These are phyloP conservation scores for Caenorhabditis sulstoni DNA, from an alignment of 2,888 invertebrate genomes.

Conservation along the genomic window DNA sequence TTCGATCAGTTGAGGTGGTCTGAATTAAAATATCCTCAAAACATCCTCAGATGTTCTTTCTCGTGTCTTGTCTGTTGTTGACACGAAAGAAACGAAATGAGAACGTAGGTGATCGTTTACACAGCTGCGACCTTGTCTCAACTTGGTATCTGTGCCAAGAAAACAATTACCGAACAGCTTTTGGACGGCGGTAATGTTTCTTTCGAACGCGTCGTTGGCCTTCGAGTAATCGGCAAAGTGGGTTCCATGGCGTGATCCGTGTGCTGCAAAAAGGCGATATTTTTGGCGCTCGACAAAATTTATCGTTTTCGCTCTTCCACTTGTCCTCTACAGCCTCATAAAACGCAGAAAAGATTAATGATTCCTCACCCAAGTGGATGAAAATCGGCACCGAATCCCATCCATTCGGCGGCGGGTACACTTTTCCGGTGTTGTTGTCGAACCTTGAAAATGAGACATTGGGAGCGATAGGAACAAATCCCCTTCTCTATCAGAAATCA, in stretches of 20 bases:
- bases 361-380: conserved; percentile 65
- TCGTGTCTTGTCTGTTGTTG: not conserved
- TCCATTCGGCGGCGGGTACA: conserved; percentile 66
- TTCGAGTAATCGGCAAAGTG: conserved; percentile 69
- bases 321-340: no score
- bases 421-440: conserved; percentile 68
- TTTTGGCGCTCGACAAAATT: conserved; percentile 3
- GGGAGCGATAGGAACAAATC: not conserved
- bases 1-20: no score
- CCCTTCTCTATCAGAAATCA: conserved; percentile 28
- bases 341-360: conserved; percentile 20
- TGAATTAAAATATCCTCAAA: no score
- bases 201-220: conserved; percentile 68
- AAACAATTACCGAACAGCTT: conserved; percentile 64
- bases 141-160: conserved; percentile 6
- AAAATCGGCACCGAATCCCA: conserved; percentile 69
- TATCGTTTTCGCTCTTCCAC: conserved; percentile 6
- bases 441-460: conserved; percentile 55
- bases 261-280: conserved; percentile 56
- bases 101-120: not conserved
- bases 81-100: not conserved
- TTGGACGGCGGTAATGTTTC: conserved; percentile 68
- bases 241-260: conserved; percentile 67
- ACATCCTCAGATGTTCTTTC: no score
- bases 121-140: conserved; percentile 10